These are phyloP conservation scores for Glaucidium brasilianum DNA, from an alignment of 2,113 vertebrate genomes.

Conservation along the genomic window DNA sequence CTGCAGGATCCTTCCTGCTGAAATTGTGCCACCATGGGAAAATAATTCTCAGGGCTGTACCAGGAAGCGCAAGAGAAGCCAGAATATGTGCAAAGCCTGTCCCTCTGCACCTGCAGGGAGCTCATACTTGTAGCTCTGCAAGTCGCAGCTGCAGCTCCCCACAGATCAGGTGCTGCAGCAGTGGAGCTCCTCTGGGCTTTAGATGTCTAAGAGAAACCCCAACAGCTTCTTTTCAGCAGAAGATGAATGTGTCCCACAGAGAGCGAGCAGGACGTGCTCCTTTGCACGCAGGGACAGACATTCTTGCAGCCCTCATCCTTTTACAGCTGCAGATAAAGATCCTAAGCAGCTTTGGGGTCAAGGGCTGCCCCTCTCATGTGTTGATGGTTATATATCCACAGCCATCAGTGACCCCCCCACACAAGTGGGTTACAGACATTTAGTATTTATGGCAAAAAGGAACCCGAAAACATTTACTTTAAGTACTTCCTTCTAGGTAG, in stretches of 20 bases:
- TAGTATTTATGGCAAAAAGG: background rate
- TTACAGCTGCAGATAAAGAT: background rate
- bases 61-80: background rate
- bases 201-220: background rate
- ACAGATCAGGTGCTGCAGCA: background rate
- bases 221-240: background rate
- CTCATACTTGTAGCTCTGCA: fast-evolving
- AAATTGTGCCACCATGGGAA: background rate
- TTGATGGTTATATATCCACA: background rate
- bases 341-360: background rate
- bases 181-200: background rate
- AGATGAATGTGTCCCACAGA: background rate
- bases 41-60: background rate
- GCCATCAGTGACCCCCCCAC: background rate
- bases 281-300: background rate
- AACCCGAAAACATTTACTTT: background rate
- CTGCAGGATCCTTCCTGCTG: background rate
- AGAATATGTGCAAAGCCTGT: background rate
- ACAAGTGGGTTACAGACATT: background rate
- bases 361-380: background rate
- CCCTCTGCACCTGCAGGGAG: background rate
- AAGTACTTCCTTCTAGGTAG: background rate
- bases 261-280: background rate
- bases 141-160: background rate
- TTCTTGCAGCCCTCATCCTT: background rate